Evolutionary conservation across 2,797 vertebrate genomes (phyloP), one percentile per base, ranked within the genome.

Genomic region (Craterocephalus amniculus): DNA sequence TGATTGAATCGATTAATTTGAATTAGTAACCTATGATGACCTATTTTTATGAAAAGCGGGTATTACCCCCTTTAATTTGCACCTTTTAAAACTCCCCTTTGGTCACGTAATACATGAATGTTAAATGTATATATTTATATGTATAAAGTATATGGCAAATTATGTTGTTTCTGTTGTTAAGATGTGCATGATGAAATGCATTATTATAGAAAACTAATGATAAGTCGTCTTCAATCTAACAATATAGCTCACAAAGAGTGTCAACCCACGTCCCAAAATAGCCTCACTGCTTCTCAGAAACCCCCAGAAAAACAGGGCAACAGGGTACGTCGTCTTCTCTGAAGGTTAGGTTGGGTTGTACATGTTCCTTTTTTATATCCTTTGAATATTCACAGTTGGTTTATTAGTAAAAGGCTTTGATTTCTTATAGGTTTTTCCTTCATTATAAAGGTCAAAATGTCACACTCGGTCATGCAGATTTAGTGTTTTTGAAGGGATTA

Each of bases 401-500:
- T 66, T 22, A 69, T 75, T 60, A 55, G n/a, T n/a, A n/a, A n/a
- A 69, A 63, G 36, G 31, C 31, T 70, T 16, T 20, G 35, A 35
- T 74, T 45, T 54, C 29, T 77, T 27, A 63, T 68, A 61, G 62
- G 31, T 27, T 54, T 63, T 69, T 59, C 36, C n/a, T 49, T 51
- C 35, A 61, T 73, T 64, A 74, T 67, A 57, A 65, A 1, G 14
- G 38, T 76, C 52, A 73, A 82, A 85, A 74, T 76, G 70, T 72
- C 72, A 78, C 56, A 76, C 73, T 80, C 80, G 67, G 65, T 20
- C 52, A 59, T 51, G 63, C 70, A 75, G 80, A 83, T 87, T 87
- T 75, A 79, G 59, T 29, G 54, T 61, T 29, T 74, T 62, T 66
- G 67, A 83, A 61, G 60, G 78, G 85, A 91, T 89, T 91, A 88